These are phyloP conservation scores for Lepidurus packardi DNA, from an alignment of 1,140 invertebrate genomes.

Conservation along the genomic window DNA sequence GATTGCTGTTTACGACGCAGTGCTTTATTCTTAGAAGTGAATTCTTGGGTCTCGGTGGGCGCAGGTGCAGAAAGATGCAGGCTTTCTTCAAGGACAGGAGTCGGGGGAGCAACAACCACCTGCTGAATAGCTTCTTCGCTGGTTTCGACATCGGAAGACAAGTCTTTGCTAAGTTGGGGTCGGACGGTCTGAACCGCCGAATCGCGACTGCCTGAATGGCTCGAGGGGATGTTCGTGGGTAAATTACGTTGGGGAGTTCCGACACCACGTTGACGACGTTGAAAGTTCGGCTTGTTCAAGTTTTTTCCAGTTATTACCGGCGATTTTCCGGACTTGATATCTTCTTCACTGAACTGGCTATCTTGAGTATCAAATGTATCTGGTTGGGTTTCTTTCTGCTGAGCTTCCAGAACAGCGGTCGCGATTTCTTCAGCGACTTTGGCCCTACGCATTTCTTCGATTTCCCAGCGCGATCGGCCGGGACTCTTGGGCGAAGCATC, in stretches of 20 bases:
- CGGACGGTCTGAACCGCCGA: neutral
- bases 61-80: neutral
- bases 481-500: slow-evolving; percentile 26
- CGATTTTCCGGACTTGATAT: neutral
- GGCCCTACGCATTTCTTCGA: slow-evolving; percentile 25
- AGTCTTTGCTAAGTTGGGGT: neutral
- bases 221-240: slow-evolving; percentile 10
- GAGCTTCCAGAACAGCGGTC: neutral
- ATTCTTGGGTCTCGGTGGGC: neutral
- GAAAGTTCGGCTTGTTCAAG: neutral
- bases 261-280: slow-evolving; percentile 24
- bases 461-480: slow-evolving; percentile 32
- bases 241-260: slow-evolving; percentile 20
- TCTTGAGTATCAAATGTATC: neutral
- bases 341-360: neutral
- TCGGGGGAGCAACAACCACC: neutral
- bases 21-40: neutral
- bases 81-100: neutral
- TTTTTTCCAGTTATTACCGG: neutral
- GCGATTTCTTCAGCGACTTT: neutral
- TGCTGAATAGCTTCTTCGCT: neutral
- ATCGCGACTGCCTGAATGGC: slow-evolving; percentile 24
- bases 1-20: slow-evolving; percentile 11
- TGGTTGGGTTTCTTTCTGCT: neutral
- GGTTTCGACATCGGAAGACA: neutral